A percentile compares a stretch with the other conserved stretches of the same genome.
Conservation (phyloP, 1,140 invertebrate genomes). For the Harlomillsia oculata region DNA sequence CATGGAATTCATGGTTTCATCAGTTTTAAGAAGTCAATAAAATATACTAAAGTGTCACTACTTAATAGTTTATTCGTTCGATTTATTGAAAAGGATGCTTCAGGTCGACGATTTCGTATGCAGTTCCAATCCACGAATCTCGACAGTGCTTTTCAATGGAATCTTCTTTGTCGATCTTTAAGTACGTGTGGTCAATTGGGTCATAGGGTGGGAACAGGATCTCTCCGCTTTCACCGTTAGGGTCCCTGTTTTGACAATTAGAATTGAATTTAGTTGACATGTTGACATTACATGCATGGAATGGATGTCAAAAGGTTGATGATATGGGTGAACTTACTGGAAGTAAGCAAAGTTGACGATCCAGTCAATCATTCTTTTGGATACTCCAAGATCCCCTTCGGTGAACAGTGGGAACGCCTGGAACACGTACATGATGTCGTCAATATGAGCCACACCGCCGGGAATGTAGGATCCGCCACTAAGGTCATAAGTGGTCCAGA, state of each 20-base stretch:
- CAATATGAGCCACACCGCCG: slow-evolving; percentile 6
- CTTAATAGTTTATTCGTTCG: background rate
- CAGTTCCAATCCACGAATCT: slow-evolving; percentile 4
- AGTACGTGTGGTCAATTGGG: background rate
- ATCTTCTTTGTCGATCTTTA: slow-evolving; percentile 5
- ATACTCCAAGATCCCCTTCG: background rate
- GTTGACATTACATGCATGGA: no score
- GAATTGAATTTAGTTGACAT: no score
- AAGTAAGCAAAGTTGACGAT: slow-evolving; percentile 10
- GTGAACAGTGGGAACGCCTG: slow-evolving; percentile 7
- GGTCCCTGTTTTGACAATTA: no score
- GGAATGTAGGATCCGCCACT: background rate
- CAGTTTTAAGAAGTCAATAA: background rate
- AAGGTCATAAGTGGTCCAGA: slow-evolving; percentile 2
- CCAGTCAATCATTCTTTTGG: background rate
- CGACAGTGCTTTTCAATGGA: background rate
- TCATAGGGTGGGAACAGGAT: background rate
- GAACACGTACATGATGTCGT: slow-evolving; percentile 12
- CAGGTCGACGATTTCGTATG: background rate
- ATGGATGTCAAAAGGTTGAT: no score
- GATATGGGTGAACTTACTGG: slow-evolving; percentile 9
- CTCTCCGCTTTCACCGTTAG: no score
- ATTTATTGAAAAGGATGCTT: background rate
- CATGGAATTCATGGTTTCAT: no score
- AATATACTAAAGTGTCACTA: background rate